These are phyloP conservation scores for Hippolais icterina DNA, from an alignment of 2,113 vertebrate genomes.

Conservation along the genomic window DNA sequence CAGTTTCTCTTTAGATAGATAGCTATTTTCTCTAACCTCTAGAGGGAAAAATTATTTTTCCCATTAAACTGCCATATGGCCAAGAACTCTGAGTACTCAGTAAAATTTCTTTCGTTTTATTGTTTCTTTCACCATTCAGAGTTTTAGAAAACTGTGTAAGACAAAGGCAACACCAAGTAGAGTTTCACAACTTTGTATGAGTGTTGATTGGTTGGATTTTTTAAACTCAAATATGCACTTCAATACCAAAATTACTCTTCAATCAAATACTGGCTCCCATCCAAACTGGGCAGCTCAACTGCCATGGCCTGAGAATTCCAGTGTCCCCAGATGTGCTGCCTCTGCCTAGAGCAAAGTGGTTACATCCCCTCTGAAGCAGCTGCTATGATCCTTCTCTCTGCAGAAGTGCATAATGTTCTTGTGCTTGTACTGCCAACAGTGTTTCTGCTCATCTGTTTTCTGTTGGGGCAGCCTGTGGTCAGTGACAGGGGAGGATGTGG, in stretches of 20 bases:
- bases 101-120: background rate
- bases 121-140: background rate
- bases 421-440: fast-evolving
- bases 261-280: background rate
- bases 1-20: background rate
- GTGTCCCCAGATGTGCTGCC: background rate
- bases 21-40: background rate
- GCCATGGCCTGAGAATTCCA: background rate
- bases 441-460: background rate
- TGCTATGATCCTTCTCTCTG: background rate
- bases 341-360: background rate
- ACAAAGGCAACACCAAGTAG: background rate
- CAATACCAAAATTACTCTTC: background rate
- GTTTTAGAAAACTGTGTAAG: background rate
- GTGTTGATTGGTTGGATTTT: background rate
- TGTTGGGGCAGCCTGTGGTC: background rate
- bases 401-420: fast-evolving
- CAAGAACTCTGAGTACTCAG: background rate
- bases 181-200: background rate
- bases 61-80: background rate
- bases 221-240: background rate
- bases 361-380: background rate
- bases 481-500: background rate
- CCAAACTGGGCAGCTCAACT: background rate
- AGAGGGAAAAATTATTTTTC: background rate